Conservation (phyloP, 2,888 invertebrate genomes). For the Brachyopa scutellaris region DNA sequence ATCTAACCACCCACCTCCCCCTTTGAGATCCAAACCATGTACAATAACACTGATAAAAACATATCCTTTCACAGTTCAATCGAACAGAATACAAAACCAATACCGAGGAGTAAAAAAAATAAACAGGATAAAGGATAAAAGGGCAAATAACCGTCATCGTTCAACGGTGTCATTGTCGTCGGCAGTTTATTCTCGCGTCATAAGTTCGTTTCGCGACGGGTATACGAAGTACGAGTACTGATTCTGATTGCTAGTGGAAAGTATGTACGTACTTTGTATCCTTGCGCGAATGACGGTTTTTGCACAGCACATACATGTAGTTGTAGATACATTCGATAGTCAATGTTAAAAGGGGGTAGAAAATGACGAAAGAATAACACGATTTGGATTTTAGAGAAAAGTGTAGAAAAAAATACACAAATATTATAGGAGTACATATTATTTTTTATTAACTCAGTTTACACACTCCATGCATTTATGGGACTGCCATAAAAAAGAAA, state of each 20-base stretch:
- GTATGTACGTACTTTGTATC: slow-evolving; percentile 10
- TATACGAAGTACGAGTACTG: slow-evolving; percentile 10
- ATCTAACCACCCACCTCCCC: background rate
- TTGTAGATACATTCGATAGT: background rate
- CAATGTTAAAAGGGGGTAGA: background rate
- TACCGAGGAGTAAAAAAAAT: background rate
- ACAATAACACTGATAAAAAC: slow-evolving; percentile 37
- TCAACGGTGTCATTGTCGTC: slow-evolving; percentile 21
- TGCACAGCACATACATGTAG: background rate
- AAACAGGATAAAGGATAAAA: slow-evolving; percentile 39
- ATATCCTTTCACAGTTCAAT: slow-evolving; percentile 50
- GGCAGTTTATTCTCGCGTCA: slow-evolving; percentile 51
- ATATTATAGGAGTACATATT: slow-evolving; percentile 8
- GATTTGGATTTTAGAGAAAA: slow-evolving; percentile 52
- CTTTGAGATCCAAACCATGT: background rate
- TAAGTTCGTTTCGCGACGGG: slow-evolving; percentile 57
- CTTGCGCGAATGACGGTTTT: slow-evolving; percentile 18
- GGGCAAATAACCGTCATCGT: slow-evolving; percentile 41
- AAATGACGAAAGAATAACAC: slow-evolving; percentile 37
- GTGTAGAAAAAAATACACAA: slow-evolving; percentile 22
- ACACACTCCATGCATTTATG: slow-evolving; percentile 35
- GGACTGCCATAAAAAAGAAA: background rate
- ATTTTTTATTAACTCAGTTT: slow-evolving; percentile 42
- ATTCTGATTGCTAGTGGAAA: slow-evolving; percentile 47
- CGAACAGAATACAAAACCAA: slow-evolving; percentile 44